Conservation (phyloP, 2,113 vertebrate genomes). For the Bufo gargarizans region DNA sequence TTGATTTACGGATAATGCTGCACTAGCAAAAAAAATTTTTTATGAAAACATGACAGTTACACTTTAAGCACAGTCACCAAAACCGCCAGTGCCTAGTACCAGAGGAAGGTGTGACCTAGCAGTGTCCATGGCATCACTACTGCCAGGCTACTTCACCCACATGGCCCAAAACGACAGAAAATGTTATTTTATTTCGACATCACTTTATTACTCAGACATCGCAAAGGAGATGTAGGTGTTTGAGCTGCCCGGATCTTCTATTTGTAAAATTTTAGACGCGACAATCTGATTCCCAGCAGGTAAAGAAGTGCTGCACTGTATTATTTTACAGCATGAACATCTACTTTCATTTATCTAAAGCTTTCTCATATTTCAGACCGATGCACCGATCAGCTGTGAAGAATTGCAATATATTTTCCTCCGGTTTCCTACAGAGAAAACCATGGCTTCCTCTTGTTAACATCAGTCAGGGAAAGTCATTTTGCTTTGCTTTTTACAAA, state of each 20-base stretch:
- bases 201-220: not conserved
- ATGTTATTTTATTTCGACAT: too few species aligned
- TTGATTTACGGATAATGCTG: too few species aligned
- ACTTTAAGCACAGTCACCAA: too few species aligned
- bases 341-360: conserved; percentile 32
- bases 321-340: conserved; percentile 32
- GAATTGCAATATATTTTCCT: conserved; percentile 14
- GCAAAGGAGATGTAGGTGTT: not conserved
- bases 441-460: conserved; percentile 32
- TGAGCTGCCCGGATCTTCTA: not conserved
- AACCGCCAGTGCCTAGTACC: too few species aligned
- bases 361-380: conserved; percentile 17
- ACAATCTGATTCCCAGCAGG: conserved; percentile 37
- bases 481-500: conserved; percentile 22
- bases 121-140: too few species aligned
- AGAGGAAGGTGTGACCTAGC: too few species aligned
- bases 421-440: conserved; percentile 20
- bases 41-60: too few species aligned
- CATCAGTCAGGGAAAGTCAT: not conserved
- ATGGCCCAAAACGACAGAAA: too few species aligned
- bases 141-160: too few species aligned
- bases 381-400: conserved; percentile 20
- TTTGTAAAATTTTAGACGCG: not conserved
- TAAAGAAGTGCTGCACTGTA: not conserved
- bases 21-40: too few species aligned